Conservation (phyloP, 2,888 invertebrate genomes). For the Coelinius sp. region DNA sequence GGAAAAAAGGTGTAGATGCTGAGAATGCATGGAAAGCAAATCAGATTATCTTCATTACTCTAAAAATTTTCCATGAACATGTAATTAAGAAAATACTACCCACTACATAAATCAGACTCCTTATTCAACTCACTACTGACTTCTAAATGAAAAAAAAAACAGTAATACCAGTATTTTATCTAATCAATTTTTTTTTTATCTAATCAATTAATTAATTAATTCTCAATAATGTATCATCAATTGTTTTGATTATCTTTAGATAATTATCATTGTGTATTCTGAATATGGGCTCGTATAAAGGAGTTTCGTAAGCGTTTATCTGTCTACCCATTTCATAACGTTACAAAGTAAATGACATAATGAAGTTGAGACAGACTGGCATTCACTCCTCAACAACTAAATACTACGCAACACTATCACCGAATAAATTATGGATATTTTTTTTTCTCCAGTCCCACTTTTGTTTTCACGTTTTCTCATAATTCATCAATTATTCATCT, state of each 20-base stretch:
- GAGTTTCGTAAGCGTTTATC: not conserved
- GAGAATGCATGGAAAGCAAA: too few species aligned
- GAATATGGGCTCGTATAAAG: not conserved
- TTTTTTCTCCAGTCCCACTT: not conserved
- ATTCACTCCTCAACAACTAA: not conserved
- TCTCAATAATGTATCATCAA: too few species aligned
- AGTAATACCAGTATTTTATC: too few species aligned
- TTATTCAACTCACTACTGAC: too few species aligned
- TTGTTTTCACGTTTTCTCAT: not conserved
- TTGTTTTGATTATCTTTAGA: not conserved
- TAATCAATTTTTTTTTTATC: too few species aligned
- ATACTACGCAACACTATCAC: not conserved
- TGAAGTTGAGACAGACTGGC: not conserved
- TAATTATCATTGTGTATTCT: not conserved
- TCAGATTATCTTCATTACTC: too few species aligned
- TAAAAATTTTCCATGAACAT: too few species aligned
- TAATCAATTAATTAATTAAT: too few species aligned
- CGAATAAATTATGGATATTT: not conserved
- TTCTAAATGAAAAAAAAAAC: too few species aligned
- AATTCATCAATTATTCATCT: not conserved
- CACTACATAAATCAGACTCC: too few species aligned
- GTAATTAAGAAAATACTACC: too few species aligned
- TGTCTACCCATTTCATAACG: not conserved
- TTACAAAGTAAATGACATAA: conserved; percentile 5
- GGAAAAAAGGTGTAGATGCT: too few species aligned